These are phyloP conservation scores for Myodes glareolus DNA, from an alignment of 2,113 vertebrate genomes.

Conservation along the genomic window DNA sequence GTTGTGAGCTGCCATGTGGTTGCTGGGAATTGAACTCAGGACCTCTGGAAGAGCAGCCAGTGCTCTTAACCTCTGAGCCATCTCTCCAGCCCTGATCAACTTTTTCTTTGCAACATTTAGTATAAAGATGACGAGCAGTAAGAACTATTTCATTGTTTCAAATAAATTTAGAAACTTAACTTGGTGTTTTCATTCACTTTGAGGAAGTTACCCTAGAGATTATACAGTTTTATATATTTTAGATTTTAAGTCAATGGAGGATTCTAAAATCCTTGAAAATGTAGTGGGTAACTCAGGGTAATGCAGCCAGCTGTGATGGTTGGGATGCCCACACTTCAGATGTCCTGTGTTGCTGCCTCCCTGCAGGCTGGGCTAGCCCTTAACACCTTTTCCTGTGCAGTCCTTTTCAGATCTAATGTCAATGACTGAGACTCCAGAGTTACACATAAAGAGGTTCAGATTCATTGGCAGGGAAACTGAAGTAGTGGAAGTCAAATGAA, in stretches of 20 bases:
- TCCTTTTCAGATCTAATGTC: slow-evolving; percentile 35
- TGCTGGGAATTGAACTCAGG: too few relatives aligned
- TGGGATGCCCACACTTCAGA: neutral
- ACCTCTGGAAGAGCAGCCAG: too few relatives aligned
- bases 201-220: slow-evolving; percentile 6
- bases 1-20: too few relatives aligned
- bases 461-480: neutral
- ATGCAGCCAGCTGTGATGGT: neutral
- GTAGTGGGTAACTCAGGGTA: neutral
- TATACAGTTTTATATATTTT: neutral
- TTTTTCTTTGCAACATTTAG: neutral
- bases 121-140: slow-evolving; percentile 11
- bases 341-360: neutral
- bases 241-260: slow-evolving; percentile 38
- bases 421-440: neutral
- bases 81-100: neutral
- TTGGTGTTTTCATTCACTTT: neutral
- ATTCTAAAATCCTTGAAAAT: slow-evolving; percentile 43
- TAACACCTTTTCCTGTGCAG: neutral
- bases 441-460: slow-evolving; percentile 17
- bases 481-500: neutral
- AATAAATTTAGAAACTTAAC: slow-evolving; percentile 5
- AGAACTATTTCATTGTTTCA: slow-evolving; percentile 40
- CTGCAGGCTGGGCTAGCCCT: neutral
- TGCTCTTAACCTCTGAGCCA: too few relatives aligned